phyloP scores from a whole-genome alignment of 2,113 vertebrate genomes.

The Pangasianodon hypophthalmus region DNA sequence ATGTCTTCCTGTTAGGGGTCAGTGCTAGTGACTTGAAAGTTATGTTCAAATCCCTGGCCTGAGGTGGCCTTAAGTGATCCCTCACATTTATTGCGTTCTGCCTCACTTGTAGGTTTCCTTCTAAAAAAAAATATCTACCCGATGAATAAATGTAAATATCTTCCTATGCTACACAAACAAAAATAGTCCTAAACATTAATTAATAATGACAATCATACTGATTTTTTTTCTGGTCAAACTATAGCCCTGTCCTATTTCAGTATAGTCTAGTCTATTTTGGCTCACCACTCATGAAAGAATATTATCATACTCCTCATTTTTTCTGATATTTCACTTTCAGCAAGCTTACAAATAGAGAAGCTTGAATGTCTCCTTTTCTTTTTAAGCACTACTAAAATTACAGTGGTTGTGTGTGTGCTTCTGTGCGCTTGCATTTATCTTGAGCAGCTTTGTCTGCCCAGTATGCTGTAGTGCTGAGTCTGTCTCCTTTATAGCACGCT shows the following conservation, averaged over 20 bases:
- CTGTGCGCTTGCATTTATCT: background rate
- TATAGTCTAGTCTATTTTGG: background rate
- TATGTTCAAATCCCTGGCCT: background rate
- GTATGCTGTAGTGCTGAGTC: background rate
- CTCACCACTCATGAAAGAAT: background rate
- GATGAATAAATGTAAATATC: background rate
- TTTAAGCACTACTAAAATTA: background rate
- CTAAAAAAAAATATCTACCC: background rate
- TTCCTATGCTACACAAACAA: background rate
- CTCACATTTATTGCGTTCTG: background rate
- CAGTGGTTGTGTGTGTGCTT: too few relatives aligned
- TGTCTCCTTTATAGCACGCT: background rate
- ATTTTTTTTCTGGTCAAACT: background rate
- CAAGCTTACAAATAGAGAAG: background rate
- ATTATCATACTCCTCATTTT: background rate
- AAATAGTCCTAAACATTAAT: background rate
- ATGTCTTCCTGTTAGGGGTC: background rate
- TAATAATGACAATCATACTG: too few relatives aligned
- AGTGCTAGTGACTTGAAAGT: background rate
- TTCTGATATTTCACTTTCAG: background rate
- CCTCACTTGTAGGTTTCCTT: background rate
- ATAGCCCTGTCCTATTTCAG: background rate
- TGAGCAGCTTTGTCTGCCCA: background rate
- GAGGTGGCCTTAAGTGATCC: background rate
- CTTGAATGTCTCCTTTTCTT: background rate